Evolutionary conservation across 2,113 vertebrate species (phyloP).

Genomic region (Eupsittula cactorum): DNA sequence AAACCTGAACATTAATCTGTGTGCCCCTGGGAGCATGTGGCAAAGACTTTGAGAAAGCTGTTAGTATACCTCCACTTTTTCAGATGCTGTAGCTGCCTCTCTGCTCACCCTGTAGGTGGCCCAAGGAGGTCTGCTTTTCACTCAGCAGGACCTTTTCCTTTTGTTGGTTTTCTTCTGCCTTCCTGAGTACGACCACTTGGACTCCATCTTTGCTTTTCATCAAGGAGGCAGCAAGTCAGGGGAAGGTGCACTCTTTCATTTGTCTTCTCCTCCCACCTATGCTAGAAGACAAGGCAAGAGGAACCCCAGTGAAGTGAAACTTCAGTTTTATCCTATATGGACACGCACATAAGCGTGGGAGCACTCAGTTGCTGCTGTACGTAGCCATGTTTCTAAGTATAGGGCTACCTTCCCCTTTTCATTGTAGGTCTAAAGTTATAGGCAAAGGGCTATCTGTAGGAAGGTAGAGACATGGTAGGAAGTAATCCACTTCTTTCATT

Average conservation of each 20-base stretch:
- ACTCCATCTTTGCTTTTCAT: neutral
- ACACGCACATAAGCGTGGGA: neutral
- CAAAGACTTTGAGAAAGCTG: neutral
- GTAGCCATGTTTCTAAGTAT: accelerated
- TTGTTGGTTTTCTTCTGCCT: neutral
- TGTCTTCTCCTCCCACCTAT: neutral
- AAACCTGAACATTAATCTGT: neutral
- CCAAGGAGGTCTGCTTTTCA: neutral
- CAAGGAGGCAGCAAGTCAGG: neutral
- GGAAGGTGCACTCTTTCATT: neutral
- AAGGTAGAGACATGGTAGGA: neutral
- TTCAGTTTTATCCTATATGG: neutral
- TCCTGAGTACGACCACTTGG: accelerated
- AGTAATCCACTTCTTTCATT: neutral
- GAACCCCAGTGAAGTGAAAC: neutral
- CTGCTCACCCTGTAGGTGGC: neutral
- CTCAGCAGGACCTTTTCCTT: neutral
- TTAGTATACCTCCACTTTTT: neutral
- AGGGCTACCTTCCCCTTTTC: neutral
- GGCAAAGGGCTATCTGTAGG: neutral
- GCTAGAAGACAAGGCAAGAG: neutral
- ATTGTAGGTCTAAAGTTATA: neutral
- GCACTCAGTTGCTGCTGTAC: neutral
- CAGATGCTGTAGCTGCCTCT: neutral
- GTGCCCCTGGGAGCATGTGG: neutral